Evolutionary conservation across 2,113 vertebrate genomes (phyloP).

Genomic region (Rattus norvegicus): DNA sequence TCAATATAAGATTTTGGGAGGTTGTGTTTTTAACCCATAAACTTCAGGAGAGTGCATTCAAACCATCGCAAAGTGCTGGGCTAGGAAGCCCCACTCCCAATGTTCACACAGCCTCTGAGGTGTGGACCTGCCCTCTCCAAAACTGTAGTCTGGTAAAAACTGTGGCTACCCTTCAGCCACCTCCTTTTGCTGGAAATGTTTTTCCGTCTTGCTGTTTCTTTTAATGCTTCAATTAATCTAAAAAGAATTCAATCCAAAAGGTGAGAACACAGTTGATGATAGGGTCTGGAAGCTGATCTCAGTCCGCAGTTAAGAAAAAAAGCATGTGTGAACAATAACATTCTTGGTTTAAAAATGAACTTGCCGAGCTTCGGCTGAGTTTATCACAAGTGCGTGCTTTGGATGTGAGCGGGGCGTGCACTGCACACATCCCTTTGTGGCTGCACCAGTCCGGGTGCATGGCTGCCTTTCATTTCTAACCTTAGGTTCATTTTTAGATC

Average conservation of each 20-base stretch:
- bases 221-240: constrained; percentile 32
- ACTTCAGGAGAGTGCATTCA: neutral
- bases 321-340: neutral
- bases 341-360: neutral
- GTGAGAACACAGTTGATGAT: neutral
- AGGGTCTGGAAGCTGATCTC: neutral
- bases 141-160: neutral
- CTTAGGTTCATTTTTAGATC: constrained; percentile 53
- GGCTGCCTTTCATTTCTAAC: constrained; percentile 12
- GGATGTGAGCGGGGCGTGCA: neutral
- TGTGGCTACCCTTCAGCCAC: neutral
- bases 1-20: neutral
- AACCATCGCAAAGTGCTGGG: neutral
- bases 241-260: constrained; percentile 30
- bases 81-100: neutral
- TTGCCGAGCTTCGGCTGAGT: neutral
- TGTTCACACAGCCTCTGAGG: neutral
- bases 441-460: neutral
- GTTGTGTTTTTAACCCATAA: neutral
- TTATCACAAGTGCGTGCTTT: neutral
- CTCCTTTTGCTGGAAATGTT: neutral
- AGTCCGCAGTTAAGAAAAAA: neutral
- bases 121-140: neutral
- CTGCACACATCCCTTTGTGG: neutral
- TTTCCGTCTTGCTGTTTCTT: neutral